Percentiles rank a stretch among this genome's conserved stretches.
These are phyloP conservation scores for Helicoverpa assulta DNA, from an alignment of 2,888 invertebrate genomes.

Conservation along the genomic window DNA sequence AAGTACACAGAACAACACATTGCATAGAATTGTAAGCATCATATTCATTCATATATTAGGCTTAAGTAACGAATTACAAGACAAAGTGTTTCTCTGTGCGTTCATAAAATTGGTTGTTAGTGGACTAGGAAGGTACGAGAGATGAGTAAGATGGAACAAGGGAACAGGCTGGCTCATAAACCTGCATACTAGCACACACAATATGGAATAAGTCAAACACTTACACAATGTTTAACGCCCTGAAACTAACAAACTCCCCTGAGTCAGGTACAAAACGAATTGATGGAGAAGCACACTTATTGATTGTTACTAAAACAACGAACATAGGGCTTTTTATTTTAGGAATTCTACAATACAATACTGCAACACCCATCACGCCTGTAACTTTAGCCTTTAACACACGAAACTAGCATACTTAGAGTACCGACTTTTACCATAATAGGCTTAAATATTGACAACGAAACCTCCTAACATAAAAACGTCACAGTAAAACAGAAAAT, in stretches of 20 bases:
- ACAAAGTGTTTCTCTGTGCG: conserved; percentile 57
- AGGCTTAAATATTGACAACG: conserved; percentile 40
- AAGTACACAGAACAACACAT: conserved; percentile 38
- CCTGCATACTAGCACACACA: conserved; percentile 66
- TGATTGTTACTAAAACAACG: neutral
- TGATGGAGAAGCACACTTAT: neutral
- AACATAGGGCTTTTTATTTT: neutral
- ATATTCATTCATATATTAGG: conserved; percentile 64
- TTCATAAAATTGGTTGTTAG: conserved; percentile 73
- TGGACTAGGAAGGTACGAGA: conserved; percentile 50
- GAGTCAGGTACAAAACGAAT: neutral
- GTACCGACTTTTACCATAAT: conserved; percentile 20
- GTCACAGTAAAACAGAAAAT: conserved; percentile 50
- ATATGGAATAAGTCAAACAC: conserved; percentile 65
- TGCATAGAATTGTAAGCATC: conserved; percentile 58
- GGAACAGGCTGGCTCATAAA: conserved; percentile 74
- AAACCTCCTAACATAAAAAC: conserved; percentile 46
- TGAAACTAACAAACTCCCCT: conserved; percentile 7
- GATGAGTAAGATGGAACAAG: conserved; percentile 71
- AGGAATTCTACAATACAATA: neutral
- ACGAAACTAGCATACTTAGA: conserved; percentile 6
- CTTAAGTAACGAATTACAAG: conserved; percentile 66
- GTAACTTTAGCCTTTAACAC: neutral
- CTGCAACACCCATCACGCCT: neutral
- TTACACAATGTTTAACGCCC: conserved; percentile 2